Evolutionary conservation across 2,797 vertebrate genomes (phyloP).

Genomic region (Sebastolobus altivelis): DNA sequence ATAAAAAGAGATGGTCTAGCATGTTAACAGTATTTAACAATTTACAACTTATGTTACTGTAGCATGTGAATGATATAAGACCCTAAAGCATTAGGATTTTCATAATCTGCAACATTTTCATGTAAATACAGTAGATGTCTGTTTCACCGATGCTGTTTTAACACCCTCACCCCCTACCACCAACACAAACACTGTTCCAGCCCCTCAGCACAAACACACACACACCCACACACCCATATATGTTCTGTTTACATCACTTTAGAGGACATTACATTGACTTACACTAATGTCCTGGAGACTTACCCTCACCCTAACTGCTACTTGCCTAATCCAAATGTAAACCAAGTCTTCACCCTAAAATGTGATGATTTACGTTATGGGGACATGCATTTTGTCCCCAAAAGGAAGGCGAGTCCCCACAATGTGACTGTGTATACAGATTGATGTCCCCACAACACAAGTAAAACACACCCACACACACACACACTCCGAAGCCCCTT

Average conservation of each 20-base stretch:
- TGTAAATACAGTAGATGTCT: conserved; percentile 46
- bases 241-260: too few species aligned
- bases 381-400: too few species aligned
- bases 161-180: not conserved
- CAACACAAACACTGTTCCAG: not conserved
- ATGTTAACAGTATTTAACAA: conserved; percentile 41
- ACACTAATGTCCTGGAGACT: too few species aligned
- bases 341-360: too few species aligned
- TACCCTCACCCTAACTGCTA: too few species aligned
- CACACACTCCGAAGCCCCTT: conserved; percentile 22
- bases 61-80: conserved; percentile 22
- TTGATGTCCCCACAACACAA: too few species aligned
- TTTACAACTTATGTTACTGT: not conserved
- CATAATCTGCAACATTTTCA: conserved; percentile 51
- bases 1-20: not conserved
- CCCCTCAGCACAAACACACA: not conserved
- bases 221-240: not conserved
- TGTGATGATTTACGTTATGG: too few species aligned
- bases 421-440: too few species aligned
- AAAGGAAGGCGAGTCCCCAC: too few species aligned
- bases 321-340: too few species aligned
- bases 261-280: too few species aligned
- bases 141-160: conserved; percentile 30
- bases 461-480: not conserved
- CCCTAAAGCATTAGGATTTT: conserved; percentile 38